phyloP scores from a whole-genome alignment of 2,888 invertebrate genomes.

The Phorcus lineatus region DNA sequence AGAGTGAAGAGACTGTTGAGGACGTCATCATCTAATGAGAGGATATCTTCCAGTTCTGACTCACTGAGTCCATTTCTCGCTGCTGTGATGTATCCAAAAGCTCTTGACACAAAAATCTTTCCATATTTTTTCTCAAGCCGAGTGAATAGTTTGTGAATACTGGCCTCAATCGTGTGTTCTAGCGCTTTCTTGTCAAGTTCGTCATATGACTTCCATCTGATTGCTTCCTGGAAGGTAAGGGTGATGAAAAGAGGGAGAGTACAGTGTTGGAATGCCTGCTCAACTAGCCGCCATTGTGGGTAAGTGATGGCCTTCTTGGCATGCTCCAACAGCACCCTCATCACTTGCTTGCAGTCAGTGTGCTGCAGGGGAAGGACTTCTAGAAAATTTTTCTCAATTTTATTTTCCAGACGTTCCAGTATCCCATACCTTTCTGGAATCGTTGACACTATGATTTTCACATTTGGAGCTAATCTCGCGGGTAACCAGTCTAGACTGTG shows the following conservation, averaged over 20 bases:
- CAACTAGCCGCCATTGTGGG: conserved; percentile 57
- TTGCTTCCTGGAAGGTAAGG: conserved; percentile 59
- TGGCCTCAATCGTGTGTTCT: conserved; percentile 51
- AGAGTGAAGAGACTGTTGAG: conserved; percentile 56
- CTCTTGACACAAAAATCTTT: conserved; percentile 50
- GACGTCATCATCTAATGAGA: conserved; percentile 67
- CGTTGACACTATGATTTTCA: conserved; percentile 63
- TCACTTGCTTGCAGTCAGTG: conserved; percentile 55
- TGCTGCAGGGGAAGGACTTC: conserved; percentile 50
- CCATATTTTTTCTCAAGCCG: conserved; percentile 61
- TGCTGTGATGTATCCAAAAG: conserved; percentile 63
- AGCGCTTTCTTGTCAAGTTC: conserved; percentile 37
- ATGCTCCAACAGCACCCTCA: conserved; percentile 53
- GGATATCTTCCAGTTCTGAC: conserved; percentile 65
- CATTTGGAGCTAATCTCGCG: conserved; percentile 56
- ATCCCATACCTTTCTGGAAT: conserved; percentile 53
- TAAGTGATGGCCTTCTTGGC: conserved; percentile 53
- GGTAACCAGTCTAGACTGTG: conserved; percentile 69
- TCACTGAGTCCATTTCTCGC: conserved; percentile 63
- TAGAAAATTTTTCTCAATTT: conserved; percentile 47
- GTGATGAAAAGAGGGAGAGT: conserved; percentile 61
- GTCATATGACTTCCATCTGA: conserved; percentile 62
- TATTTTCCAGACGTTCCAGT: conserved; percentile 54
- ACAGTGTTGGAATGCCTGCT: conserved; percentile 51
- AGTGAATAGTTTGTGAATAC: conserved; percentile 59